phyloP scores from a whole-genome alignment of 2,113 vertebrate species.

The Chlorodrepanis virens region DNA sequence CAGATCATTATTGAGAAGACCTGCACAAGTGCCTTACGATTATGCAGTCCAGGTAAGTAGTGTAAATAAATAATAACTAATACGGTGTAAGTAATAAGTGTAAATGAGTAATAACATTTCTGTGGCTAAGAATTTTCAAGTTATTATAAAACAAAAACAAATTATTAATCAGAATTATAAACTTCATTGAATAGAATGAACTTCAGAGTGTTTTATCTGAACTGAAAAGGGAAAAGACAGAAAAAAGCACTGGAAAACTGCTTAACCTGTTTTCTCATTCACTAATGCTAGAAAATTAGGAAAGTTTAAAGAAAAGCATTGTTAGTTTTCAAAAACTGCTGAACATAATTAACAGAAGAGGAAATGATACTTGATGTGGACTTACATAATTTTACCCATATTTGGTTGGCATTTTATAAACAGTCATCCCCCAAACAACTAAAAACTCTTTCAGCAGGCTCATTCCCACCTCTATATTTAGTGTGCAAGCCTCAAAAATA shows the following conservation, averaged over 20 bases:
- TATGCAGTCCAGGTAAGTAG: neutral
- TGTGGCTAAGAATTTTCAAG: neutral
- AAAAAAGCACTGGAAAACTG: neutral
- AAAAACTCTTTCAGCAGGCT: neutral
- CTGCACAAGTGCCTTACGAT: neutral
- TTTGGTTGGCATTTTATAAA: neutral
- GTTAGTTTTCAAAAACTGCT: neutral
- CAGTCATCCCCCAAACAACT: neutral
- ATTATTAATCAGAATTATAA: neutral
- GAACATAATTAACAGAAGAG: neutral
- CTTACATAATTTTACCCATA: neutral
- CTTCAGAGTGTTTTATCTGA: neutral
- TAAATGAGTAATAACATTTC: slow-evolving; percentile 9
- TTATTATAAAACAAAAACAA: neutral
- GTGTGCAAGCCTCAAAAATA: slow-evolving; percentile 48
- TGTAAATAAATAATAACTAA: slow-evolving; percentile 12
- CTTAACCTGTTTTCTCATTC: neutral
- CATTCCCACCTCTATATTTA: slow-evolving; percentile 48
- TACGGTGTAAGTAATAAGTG: neutral
- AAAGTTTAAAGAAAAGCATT: neutral
- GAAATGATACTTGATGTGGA: neutral
- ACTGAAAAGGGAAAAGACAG: neutral
- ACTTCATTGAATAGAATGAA: neutral
- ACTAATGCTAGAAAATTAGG: neutral
- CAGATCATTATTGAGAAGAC: neutral